A percentile compares a stretch with the other conserved stretches of the same genome.
phyloP scores from a whole-genome alignment of 1,140 invertebrate species.

The Augochlora pura region DNA sequence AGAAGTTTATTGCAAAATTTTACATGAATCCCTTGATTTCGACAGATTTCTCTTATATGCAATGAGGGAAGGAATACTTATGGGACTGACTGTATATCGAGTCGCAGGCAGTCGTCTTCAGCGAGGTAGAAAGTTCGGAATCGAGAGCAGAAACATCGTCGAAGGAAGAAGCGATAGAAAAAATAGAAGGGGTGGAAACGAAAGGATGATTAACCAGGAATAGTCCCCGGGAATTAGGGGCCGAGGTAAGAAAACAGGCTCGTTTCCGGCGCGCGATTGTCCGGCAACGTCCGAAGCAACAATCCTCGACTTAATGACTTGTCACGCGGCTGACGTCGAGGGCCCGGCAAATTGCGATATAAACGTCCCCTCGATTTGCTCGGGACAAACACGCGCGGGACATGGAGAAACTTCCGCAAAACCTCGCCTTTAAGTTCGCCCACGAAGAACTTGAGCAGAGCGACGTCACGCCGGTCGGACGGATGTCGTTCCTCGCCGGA shows the following conservation, averaged over 20 bases:
- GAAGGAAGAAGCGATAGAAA: not conserved
- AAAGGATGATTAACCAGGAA: no score
- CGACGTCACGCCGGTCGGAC: not conserved
- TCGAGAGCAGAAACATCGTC: not conserved
- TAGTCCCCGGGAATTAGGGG: not conserved
- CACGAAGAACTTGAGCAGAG: not conserved
- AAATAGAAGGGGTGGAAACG: not conserved
- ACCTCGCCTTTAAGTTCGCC: no score
- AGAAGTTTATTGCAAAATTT: no score
- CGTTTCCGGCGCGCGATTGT: not conserved
- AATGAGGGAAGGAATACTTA: no score
- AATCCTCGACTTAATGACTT: constrained; percentile 42
- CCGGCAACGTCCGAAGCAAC: not conserved
- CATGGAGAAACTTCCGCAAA: not conserved
- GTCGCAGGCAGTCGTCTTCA: no score
- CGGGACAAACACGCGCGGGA: constrained; percentile 15
- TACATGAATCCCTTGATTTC: no score
- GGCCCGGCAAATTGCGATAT: constrained; percentile 18
- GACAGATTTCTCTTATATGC: no score
- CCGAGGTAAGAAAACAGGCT: not conserved
- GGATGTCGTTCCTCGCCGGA: not conserved
- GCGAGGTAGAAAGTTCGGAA: not conserved
- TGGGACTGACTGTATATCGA: no score
- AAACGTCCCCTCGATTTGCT: constrained; percentile 40
- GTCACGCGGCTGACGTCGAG: constrained; percentile 17